These are phyloP conservation scores for Eupsilia transversa DNA, from an alignment of 2,888 invertebrate genomes.

Conservation along the genomic window DNA sequence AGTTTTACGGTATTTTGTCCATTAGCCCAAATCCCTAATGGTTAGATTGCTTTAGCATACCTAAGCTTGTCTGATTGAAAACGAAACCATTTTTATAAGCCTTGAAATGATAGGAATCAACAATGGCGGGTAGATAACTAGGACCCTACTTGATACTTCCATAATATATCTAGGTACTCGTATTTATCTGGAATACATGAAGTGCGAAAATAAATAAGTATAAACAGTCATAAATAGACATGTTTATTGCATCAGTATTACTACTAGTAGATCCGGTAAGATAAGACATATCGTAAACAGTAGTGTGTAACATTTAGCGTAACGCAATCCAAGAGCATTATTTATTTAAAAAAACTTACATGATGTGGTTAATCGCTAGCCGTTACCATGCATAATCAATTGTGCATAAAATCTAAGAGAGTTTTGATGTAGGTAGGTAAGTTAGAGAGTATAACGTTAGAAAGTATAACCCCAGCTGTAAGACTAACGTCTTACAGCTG, in stretches of 20 bases:
- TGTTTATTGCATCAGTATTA: not conserved
- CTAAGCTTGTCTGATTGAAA: not conserved
- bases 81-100: not conserved
- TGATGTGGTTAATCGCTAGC: slow-evolving; percentile 3
- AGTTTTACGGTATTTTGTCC: not conserved
- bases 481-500: too few species aligned
- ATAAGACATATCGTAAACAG: slow-evolving; percentile 13
- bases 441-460: too few species aligned
- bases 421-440: too few species aligned
- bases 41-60: not conserved
- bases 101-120: not conserved
- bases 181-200: slow-evolving; percentile 3
- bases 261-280: slow-evolving; percentile 23
- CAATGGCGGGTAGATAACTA: not conserved
- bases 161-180: too few species aligned
- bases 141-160: not conserved
- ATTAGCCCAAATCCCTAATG: too few species aligned
- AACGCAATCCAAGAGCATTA: not conserved
- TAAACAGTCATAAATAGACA: not conserved
- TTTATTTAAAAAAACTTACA: slow-evolving; percentile 6
- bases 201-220: slow-evolving; percentile 12
- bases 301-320: not conserved
- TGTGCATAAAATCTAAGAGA: slow-evolving; percentile 34
- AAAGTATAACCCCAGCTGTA: too few species aligned
- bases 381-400: slow-evolving; percentile 3